phyloP scores from a whole-genome alignment of 2,888 invertebrate species.

The Erebia epiphron region DNA sequence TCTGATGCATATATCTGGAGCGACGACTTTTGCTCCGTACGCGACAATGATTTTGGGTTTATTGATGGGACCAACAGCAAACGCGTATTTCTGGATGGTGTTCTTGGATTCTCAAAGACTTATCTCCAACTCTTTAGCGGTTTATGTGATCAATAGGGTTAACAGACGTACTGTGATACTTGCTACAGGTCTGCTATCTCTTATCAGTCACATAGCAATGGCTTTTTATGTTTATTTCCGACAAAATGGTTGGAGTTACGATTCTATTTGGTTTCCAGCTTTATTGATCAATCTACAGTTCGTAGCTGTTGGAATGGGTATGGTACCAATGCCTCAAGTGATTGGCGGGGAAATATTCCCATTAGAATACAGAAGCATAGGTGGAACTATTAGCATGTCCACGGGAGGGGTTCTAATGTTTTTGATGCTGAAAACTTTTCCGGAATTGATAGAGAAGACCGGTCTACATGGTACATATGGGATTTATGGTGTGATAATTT shows the following conservation, averaged over 20 bases:
- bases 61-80: constrained; percentile 80
- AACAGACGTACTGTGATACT: constrained; percentile 84
- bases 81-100: constrained; percentile 85
- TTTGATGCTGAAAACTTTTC: constrained; percentile 84
- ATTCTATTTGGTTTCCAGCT: constrained; percentile 70
- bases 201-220: constrained; percentile 78
- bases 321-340: constrained; percentile 86
- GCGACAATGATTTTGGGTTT: constrained; percentile 83
- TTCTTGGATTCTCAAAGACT: constrained; percentile 84
- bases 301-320: constrained; percentile 80
- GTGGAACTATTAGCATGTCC: constrained; percentile 83
- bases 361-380: constrained; percentile 82
- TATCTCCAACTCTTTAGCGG: constrained; percentile 81
- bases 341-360: constrained; percentile 88
- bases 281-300: constrained; percentile 79
- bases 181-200: constrained; percentile 58
- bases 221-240: constrained; percentile 66
- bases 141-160: constrained; percentile 81
- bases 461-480: constrained; percentile 83
- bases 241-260: constrained; percentile 50
- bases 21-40: constrained; percentile 86
- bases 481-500: constrained; percentile 78
- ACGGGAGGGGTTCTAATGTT: constrained; percentile 83
- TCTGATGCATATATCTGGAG: constrained; percentile 85
- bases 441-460: constrained; percentile 71